These are phyloP conservation scores for Columba livia DNA, from an alignment of 2,113 vertebrate genomes.

Conservation along the genomic window DNA sequence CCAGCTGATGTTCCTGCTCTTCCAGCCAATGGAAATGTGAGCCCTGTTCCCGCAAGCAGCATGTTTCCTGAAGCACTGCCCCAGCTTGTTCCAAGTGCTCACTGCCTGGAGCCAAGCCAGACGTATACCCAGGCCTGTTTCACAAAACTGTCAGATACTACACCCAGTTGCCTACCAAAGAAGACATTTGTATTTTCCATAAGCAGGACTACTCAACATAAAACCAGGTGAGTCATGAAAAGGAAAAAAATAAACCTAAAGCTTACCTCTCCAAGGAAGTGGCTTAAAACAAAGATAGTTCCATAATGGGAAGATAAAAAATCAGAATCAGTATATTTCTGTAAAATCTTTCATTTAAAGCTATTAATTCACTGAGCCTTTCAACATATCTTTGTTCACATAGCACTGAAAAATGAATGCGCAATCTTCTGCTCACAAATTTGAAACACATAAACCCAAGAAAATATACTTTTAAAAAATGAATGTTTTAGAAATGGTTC, in stretches of 20 bases:
- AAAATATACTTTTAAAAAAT: not conserved
- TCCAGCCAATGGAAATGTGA: slow-evolving; percentile 39
- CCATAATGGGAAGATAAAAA: not conserved
- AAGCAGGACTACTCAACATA: not conserved
- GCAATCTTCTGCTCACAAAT: not conserved
- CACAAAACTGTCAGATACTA: not conserved
- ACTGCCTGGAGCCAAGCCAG: not conserved
- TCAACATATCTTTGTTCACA: not conserved
- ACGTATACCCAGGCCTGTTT: not conserved
- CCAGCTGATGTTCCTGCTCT: slow-evolving; percentile 49
- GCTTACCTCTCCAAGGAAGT: not conserved
- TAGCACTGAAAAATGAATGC: not conserved
- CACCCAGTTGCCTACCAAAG: not conserved
- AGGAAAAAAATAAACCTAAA: not conserved
- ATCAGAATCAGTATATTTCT: not conserved
- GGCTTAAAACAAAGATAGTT: not conserved
- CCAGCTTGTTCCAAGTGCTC: not conserved
- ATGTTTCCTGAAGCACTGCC: not conserved
- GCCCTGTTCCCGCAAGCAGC: not conserved
- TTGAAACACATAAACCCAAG: not conserved
- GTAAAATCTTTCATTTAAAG: not conserved
- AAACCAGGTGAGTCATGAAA: not conserved
- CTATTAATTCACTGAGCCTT: not conserved
- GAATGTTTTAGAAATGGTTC: not conserved
- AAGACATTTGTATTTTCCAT: not conserved